Conservation (phyloP, 1,140 invertebrate species). For the Pantala flavescens region DNA sequence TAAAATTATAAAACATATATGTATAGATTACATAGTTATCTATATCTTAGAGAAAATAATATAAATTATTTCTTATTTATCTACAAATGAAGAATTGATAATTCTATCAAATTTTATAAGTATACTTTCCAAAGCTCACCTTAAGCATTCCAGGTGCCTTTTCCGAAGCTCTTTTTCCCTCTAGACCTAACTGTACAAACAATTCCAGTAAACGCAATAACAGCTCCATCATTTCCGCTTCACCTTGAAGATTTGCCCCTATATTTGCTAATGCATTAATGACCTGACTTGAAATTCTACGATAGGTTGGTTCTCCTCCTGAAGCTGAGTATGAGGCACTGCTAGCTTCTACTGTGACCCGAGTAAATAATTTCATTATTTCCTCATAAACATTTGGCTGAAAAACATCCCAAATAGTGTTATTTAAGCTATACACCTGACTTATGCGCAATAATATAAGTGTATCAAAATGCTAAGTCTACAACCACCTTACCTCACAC, state of each 20-base stretch:
- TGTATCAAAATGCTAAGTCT: background rate
- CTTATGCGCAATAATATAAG: background rate
- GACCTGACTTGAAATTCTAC: slow-evolving; percentile 88
- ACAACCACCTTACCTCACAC: slow-evolving; percentile 46
- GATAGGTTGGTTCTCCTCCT: slow-evolving; percentile 51
- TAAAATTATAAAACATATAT: too few species aligned
- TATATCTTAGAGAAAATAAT: too few species aligned
- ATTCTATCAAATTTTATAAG: too few species aligned
- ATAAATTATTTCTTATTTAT: too few species aligned
- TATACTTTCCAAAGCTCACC: slow-evolving; percentile 31
- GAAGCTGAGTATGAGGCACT: slow-evolving; percentile 71
- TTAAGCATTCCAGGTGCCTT: slow-evolving; percentile 59
- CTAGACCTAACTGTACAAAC: slow-evolving; percentile 94
- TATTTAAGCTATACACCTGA: background rate
- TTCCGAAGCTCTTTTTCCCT: slow-evolving; percentile 88
- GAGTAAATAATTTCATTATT: slow-evolving; percentile 96
- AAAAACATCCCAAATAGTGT: slow-evolving; percentile 11
- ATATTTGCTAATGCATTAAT: slow-evolving; percentile 92
- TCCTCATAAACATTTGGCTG: slow-evolving; percentile 74
- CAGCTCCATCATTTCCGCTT: slow-evolving; percentile 75
- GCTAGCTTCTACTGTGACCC: slow-evolving; percentile 86
- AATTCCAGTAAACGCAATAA: slow-evolving; percentile 78
- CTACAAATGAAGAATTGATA: too few species aligned
- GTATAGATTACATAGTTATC: too few species aligned
- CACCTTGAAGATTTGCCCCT: slow-evolving; percentile 82